Conservation (phyloP, 2,797 vertebrate genomes). For the Hydrophis major region DNA sequence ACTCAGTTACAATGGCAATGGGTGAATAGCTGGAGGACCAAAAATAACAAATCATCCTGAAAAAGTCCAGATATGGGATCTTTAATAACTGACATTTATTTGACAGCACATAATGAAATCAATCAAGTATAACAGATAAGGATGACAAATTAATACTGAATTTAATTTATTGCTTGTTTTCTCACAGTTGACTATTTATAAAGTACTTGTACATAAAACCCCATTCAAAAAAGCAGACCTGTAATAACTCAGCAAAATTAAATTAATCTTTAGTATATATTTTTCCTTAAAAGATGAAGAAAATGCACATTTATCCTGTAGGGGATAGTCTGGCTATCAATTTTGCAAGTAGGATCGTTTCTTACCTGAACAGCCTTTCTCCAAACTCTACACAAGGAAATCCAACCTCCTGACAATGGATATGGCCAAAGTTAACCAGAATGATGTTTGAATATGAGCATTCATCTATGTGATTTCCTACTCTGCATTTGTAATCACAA, state of each 20-base stretch:
- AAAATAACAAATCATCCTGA: not conserved
- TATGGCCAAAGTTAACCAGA: not conserved
- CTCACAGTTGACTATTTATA: not conserved
- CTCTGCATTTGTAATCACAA: not conserved
- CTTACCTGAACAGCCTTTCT: not conserved
- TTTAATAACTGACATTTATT: not conserved
- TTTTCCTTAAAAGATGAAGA: not conserved
- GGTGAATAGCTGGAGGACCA: not conserved
- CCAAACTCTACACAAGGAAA: not conserved
- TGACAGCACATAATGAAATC: not conserved
- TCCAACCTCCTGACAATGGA: not conserved
- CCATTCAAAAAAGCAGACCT: not conserved
- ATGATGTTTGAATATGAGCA: not conserved
- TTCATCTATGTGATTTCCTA: not conserved
- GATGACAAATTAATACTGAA: not conserved
- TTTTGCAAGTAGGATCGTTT: not conserved
- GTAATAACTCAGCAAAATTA: not conserved
- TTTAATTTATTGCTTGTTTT: conserved; percentile 12
- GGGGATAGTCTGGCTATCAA: not conserved
- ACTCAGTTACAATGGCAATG: not conserved
- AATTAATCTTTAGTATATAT: not conserved
- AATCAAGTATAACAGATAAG: not conserved
- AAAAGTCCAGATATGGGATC: not conserved
- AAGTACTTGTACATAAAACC: not conserved
- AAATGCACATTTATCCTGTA: not conserved